These are phyloP conservation scores for Karalla daura DNA, from an alignment of 2,797 vertebrate species.

Conservation along the genomic window DNA sequence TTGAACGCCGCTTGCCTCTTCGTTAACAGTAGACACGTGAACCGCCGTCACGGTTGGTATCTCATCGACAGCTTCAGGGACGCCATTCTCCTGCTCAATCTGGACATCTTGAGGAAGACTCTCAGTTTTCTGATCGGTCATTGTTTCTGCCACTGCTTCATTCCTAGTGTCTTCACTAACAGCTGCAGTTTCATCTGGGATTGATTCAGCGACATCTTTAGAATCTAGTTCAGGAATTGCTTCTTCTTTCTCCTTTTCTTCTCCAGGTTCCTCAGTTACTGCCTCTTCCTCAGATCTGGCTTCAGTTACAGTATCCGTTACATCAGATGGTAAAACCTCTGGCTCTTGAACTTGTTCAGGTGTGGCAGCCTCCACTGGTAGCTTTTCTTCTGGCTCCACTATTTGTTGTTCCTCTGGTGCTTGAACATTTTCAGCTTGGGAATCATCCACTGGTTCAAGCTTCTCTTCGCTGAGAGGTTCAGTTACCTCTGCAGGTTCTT, in stretches of 20 bases:
- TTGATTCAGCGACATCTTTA: neutral
- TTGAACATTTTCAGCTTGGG: neutral
- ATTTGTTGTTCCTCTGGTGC: too few relatives aligned
- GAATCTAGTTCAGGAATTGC: constrained; percentile 9
- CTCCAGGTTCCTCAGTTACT: constrained; percentile 22
- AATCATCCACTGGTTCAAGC: neutral
- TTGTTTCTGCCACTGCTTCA: constrained; percentile 11
- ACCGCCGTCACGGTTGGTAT: constrained; percentile 41
- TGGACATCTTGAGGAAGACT: constrained; percentile 1
- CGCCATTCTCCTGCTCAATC: constrained; percentile 16
- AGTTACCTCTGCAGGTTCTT: neutral
- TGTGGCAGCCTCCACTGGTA: neutral
- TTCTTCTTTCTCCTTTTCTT: constrained; percentile 2
- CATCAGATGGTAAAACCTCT: constrained; percentile 17
- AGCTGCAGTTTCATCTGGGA: constrained; percentile 33
- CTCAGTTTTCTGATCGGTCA: constrained; percentile 19
- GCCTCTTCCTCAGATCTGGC: constrained; percentile 14
- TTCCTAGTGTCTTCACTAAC: too few relatives aligned
- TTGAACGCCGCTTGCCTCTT: constrained; percentile 11
- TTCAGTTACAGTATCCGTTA: constrained; percentile 14
- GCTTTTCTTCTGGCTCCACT: neutral
- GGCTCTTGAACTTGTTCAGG: constrained; percentile 3
- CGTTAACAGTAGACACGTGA: constrained; percentile 33
- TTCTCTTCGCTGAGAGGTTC: neutral
- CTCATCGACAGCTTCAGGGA: constrained; percentile 39